These are phyloP conservation scores for Halocynthia aurantium DNA, from an alignment of 23 tunicate species.

Conservation along the genomic window DNA sequence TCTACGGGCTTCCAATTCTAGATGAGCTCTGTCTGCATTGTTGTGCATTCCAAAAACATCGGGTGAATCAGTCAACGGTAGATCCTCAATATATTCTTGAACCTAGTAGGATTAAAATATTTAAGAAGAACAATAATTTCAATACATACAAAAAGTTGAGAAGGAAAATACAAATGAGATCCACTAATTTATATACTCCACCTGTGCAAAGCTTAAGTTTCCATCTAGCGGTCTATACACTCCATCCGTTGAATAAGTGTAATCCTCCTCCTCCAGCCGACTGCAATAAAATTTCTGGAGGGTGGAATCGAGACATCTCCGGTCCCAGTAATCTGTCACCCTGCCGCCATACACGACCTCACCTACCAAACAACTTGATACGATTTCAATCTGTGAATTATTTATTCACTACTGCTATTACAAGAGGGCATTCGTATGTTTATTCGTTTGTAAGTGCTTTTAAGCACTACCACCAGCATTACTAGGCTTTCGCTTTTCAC, in stretches of 20 bases:
- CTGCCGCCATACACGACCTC: constrained; percentile 91
- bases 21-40: constrained; percentile 84
- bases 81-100: constrained; percentile 46
- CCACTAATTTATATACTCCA: neutral
- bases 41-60: constrained; percentile 93
- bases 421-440: too few relatives aligned
- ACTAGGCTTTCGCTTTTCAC: too few relatives aligned
- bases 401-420: too few relatives aligned
- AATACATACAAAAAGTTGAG: neutral
- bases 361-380: constrained; percentile 13
- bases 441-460: too few relatives aligned
- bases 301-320: constrained; percentile 75
- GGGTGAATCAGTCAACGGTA: constrained; percentile 76
- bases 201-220: constrained; percentile 39
- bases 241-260: constrained; percentile 61
- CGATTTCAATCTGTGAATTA: too few relatives aligned
- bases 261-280: constrained; percentile 14
- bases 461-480: too few relatives aligned
- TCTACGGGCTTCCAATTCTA: constrained; percentile 57
- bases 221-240: constrained; percentile 36
- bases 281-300: constrained; percentile 57
- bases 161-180: neutral
- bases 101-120: constrained; percentile 13
- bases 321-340: constrained; percentile 94
- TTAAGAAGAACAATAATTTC: too few relatives aligned